Evolutionary conservation across 2,888 invertebrate species (phyloP), one percentile per base, ranked within the genome.

Genomic region (Phrixothrix hirtus): DNA sequence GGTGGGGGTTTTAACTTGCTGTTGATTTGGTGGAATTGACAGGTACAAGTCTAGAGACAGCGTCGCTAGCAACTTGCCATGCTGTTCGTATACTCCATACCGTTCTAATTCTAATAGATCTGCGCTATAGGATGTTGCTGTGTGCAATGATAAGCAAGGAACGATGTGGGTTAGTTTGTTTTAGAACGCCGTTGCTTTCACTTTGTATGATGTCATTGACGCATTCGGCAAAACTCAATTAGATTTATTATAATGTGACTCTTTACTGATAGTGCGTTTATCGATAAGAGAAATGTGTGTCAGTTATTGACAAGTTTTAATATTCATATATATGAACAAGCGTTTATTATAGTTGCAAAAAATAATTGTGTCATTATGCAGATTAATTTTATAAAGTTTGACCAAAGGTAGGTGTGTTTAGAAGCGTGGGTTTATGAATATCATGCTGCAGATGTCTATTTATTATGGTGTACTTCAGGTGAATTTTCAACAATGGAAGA

Each of bases 401-500:
- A 63, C 59, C 62, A 62, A 59, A 65, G 63, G 69, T 69, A 69
- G 68, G 47, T 48, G 68, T 65, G 70, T 65, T 65, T n/a, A 12
- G 49, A 47, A 32, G 41, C 35, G 52, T 46, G 47, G 45, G 47
- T 35, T 31, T 31, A 35, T 31, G 38, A 47, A 44, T 31, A 36
- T 29, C 37, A 25, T 48, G 37, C 41, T 49, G 35, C 53, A 57
- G 52, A 48, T 57, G 52, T 53, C 25, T 29, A 21, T 38, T 46
- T 52, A 25, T 48, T 53, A 42, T 25, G 16, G 30, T 46, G 36
- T 32, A 35, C 43, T 53, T 42, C 45, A 52, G 56, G 50, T 54
- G 56, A 51, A 34, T 36, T 26, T 46, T 25, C 39, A 50, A 65
- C 65, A 68, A 83, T 84, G 83, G 78, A 83, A 58, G 82, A 81